phyloP scores from a whole-genome alignment of 2,888 invertebrate genomes.

The Rhorus exstirpatorius region DNA sequence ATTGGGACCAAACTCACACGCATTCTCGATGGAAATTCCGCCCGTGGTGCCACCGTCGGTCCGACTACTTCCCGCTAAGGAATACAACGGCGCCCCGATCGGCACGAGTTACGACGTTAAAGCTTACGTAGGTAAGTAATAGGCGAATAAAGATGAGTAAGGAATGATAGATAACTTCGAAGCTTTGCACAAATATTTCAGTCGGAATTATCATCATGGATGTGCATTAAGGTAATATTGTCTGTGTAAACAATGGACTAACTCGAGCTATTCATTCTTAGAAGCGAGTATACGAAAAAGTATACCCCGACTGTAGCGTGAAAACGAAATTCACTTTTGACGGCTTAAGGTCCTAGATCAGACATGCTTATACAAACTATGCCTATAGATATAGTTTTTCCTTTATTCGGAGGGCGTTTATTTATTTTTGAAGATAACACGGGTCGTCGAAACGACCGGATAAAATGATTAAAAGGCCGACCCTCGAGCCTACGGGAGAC shows the following conservation, averaged over 20 bases:
- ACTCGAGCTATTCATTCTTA: conserved; percentile 16
- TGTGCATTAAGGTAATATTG: conserved; percentile 4
- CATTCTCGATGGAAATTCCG: conserved; percentile 93
- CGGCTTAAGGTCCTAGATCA: too few relatives aligned
- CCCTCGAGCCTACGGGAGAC: conserved; percentile 1
- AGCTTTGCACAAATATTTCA: neutral
- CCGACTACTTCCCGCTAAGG: conserved; percentile 95
- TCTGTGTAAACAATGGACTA: conserved; percentile 3
- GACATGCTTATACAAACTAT: too few relatives aligned
- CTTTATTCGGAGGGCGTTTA: conserved; percentile 4
- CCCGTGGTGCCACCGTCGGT: conserved; percentile 96
- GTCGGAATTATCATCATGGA: too few relatives aligned
- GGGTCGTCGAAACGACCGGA: conserved; percentile 1
- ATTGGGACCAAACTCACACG: conserved; percentile 92
- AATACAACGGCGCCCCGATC: conserved; percentile 96
- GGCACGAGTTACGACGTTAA: conserved; percentile 96
- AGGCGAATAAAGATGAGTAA: neutral
- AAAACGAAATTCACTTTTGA: too few relatives aligned
- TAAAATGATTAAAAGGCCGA: conserved; percentile 41
- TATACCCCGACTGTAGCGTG: too few relatives aligned
- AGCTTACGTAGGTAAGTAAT: conserved; percentile 92
- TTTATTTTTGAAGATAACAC: conserved; percentile 17
- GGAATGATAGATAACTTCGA: neutral
- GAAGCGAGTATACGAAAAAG: too few relatives aligned
- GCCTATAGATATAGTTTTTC: too few relatives aligned